These are phyloP conservation scores for Rhagologus leucostigma DNA, from an alignment of 2,113 vertebrate genomes.

Conservation along the genomic window DNA sequence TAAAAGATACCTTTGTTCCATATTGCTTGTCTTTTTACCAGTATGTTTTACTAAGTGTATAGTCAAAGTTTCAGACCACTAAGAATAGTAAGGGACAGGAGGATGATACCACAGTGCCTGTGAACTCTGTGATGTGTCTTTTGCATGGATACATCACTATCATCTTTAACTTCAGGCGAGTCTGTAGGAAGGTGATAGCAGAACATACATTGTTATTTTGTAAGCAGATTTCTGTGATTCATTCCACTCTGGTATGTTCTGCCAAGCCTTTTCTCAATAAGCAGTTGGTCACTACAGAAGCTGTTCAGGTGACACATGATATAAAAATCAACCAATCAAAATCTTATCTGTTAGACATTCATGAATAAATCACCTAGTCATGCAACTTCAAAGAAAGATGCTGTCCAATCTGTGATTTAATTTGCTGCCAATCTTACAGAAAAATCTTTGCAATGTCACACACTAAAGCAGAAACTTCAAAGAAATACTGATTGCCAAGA, in stretches of 20 bases:
- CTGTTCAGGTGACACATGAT: background rate
- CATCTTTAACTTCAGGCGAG: background rate
- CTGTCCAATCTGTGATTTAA: constrained; percentile 20
- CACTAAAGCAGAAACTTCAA: constrained; percentile 23
- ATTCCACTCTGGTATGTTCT: background rate
- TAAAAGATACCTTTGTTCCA: background rate
- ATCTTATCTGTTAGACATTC: background rate
- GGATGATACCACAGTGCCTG: background rate
- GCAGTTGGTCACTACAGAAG: background rate
- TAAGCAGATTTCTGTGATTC: background rate
- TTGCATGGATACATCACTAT: background rate
- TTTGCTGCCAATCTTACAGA: background rate
- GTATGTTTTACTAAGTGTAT: background rate
- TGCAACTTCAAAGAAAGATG: constrained; percentile 11
- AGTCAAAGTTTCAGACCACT: background rate
- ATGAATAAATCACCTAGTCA: background rate
- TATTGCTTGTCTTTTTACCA: background rate
- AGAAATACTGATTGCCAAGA: background rate
- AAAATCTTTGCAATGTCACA: constrained; percentile 1
- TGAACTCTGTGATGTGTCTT: background rate
- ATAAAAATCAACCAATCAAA: background rate
- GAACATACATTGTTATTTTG: background rate
- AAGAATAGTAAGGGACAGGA: background rate
- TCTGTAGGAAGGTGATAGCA: background rate
- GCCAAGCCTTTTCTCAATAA: background rate